Evolutionary conservation across 2,797 vertebrate species (phyloP), one percentile per base, ranked within the genome.

Genomic region (Sciaenops ocellatus): DNA sequence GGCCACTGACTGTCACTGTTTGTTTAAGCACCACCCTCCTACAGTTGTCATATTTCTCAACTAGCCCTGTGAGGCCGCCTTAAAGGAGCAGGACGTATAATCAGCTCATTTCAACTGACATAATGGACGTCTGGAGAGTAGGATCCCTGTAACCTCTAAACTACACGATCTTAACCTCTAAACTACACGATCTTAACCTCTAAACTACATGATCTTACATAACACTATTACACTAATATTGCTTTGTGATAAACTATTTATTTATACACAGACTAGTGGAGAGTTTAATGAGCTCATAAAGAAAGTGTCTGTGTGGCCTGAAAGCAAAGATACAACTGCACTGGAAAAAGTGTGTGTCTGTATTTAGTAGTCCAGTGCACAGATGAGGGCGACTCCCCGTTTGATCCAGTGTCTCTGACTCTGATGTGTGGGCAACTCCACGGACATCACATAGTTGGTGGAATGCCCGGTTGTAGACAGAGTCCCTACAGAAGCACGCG

Each of bases 361-460:
- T 87, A 55, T 70, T 92, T 94, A 98, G 88, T 97, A 97, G 90
- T 99, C 97, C 84, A 98, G 94, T 24, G 97, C 94, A 70, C 97
- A 98, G 89, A 98, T 95, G 76, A 99, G 93, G 20, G 97, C 97
- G 0, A 97, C 97, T 47, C 97, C 97, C 34, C 89, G 90, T 92
- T 97, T 98, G 94, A 98, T 97, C 97, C 97, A 98, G 91, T 98
- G 96, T 66, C 90, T 90, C 91, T 96, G 96, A 0, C 87, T 83
- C 26, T 78, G 88, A 68, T 91, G 56, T 0, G 94, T 96, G 30
- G 97, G 96, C 85, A 98, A 95, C 91, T 98, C 97, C 87, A 98
- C 96, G 2, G 97, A 94, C 12, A 96, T 97, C 81, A 98, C 93
- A 0, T 96, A 97, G 91, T 98, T 98, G 64, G 97, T 98, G 50